phyloP scores from a whole-genome alignment of 2,888 invertebrate species.

The Rutpela maculata region DNA sequence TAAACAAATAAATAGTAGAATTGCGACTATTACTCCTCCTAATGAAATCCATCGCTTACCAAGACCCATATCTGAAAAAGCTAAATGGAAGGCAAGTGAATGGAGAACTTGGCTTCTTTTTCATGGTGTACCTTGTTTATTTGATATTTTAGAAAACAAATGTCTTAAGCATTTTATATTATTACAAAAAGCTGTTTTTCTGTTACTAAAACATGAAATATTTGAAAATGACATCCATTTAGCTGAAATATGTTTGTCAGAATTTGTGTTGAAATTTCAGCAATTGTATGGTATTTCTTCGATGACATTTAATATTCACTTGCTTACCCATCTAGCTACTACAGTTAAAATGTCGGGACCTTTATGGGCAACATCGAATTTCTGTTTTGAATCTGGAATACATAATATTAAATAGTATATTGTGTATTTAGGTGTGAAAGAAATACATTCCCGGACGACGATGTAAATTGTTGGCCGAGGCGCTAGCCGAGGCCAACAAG shows the following conservation, averaged over 20 bases:
- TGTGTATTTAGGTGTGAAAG: no score
- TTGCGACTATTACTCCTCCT: slow-evolving; percentile 24
- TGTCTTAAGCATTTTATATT: slow-evolving; percentile 19
- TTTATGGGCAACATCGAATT: slow-evolving; percentile 17
- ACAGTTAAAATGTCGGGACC: slow-evolving; percentile 19
- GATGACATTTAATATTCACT: slow-evolving; percentile 20
- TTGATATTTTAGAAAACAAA: slow-evolving; percentile 17
- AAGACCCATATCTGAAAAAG: slow-evolving; percentile 26
- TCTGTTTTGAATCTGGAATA: neutral
- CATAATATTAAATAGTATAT: neutral
- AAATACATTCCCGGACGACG: no score
- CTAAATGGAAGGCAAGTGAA: slow-evolving; percentile 28
- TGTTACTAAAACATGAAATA: slow-evolving; percentile 15
- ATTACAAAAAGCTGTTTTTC: slow-evolving; percentile 21
- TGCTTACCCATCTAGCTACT: slow-evolving; percentile 1
- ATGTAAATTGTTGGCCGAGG: no score
- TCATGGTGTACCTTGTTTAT: slow-evolving; percentile 19
- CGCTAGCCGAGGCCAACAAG: no score
- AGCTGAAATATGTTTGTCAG: slow-evolving; percentile 11
- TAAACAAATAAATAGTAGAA: slow-evolving; percentile 30
- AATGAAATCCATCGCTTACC: slow-evolving; percentile 24
- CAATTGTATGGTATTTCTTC: slow-evolving; percentile 14
- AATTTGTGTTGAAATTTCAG: slow-evolving; percentile 15
- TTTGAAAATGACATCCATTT: slow-evolving; percentile 10
- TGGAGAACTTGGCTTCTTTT: slow-evolving; percentile 27